phyloP scores from a whole-genome alignment of 2,888 invertebrate species.

The Cosmorhoe ocellata region DNA sequence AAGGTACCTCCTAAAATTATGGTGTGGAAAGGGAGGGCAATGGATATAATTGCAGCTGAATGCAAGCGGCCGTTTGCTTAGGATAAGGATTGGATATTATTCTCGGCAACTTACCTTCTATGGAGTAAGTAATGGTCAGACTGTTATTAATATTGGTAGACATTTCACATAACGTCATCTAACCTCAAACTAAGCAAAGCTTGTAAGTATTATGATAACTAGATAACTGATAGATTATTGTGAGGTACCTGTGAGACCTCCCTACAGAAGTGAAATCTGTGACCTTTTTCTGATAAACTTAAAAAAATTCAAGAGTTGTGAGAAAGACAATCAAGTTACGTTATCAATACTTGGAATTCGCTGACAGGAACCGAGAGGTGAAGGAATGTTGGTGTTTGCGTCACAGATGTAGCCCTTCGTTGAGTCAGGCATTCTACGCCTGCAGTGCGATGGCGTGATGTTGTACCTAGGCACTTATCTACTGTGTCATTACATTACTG shows the following conservation, averaged over 20 bases:
- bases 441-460: constrained; percentile 38
- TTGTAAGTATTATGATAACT: no score
- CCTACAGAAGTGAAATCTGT: not conserved
- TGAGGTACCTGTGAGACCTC: not conserved
- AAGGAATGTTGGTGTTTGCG: constrained; percentile 44
- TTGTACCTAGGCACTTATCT: no score
- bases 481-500: constrained; percentile 39
- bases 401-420: constrained; percentile 37
- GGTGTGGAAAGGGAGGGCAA: no score
- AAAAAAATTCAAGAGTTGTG: constrained; percentile 2
- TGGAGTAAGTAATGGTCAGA: constrained; percentile 57
- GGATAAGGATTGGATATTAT: no score
- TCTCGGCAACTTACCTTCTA: constrained; percentile 64
- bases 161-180: no score
- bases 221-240: no score
- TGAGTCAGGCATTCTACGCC: constrained; percentile 39
- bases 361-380: constrained; percentile 37
- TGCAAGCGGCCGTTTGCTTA: constrained; percentile 47
- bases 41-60: constrained; percentile 31
- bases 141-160: no score
- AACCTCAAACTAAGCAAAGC: no score
- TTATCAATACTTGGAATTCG: constrained; percentile 17
- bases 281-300: constrained; percentile 5
- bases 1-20: no score
- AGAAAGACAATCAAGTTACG: constrained; percentile 8